Evolutionary conservation across 2,113 vertebrate genomes (phyloP).

Genomic region (Anser cygnoides): DNA sequence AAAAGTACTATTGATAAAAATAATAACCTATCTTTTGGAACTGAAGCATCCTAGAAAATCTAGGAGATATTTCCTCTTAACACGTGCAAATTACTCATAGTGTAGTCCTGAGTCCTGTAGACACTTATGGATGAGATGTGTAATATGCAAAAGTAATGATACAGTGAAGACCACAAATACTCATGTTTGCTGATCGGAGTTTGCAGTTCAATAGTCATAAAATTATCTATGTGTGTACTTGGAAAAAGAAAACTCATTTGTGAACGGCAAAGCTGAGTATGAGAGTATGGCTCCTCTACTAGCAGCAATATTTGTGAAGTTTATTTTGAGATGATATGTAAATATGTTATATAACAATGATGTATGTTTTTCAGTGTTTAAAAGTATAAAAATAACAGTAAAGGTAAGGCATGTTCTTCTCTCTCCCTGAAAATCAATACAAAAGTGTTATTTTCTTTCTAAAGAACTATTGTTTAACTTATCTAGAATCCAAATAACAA

Average conservation of each 20-base stretch:
- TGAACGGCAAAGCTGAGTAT: background rate
- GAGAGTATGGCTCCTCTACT: background rate
- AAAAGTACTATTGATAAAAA: background rate
- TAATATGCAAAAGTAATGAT: background rate
- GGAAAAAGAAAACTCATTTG: background rate
- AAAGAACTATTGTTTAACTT: background rate
- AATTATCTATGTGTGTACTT: background rate
- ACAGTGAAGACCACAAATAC: background rate
- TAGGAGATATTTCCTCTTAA: background rate
- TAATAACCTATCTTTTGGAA: background rate
- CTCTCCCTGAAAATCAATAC: background rate
- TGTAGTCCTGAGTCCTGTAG: background rate
- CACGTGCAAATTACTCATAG: background rate
- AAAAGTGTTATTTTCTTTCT: background rate
- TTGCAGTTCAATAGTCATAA: background rate
- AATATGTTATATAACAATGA: background rate
- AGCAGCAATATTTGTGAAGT: background rate
- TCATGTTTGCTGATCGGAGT: background rate
- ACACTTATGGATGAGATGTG: background rate
- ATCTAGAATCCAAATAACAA: background rate
- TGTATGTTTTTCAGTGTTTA: background rate
- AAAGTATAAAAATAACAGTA: background rate
- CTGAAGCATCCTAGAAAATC: background rate
- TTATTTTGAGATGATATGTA: background rate
- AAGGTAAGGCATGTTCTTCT: background rate